These are phyloP conservation scores for Neosalanx taihuensis DNA, from an alignment of 2,797 vertebrate species.

Conservation along the genomic window DNA sequence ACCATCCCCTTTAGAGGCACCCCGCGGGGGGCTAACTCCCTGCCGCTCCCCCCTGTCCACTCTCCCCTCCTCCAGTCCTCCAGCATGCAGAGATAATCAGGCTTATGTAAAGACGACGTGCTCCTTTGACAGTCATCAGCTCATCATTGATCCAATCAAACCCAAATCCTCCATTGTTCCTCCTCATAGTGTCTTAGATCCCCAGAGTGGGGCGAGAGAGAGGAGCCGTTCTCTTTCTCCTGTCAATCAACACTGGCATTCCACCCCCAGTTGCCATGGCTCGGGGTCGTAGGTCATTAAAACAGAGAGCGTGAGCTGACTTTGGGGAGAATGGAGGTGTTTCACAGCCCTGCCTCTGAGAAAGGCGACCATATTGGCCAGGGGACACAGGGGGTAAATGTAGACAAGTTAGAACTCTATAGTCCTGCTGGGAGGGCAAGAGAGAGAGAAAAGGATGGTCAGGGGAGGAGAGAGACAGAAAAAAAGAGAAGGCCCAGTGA, in stretches of 20 bases:
- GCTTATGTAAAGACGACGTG: slow-evolving; percentile 99
- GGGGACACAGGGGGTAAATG: slow-evolving; percentile 91
- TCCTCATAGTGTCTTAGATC: slow-evolving; percentile 96
- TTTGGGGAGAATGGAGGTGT: slow-evolving; percentile 88
- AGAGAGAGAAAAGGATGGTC: slow-evolving; percentile 49
- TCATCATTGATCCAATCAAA: slow-evolving; percentile 99
- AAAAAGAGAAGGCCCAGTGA: slow-evolving; percentile 45
- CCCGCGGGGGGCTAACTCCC: slow-evolving; percentile 79
- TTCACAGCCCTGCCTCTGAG: slow-evolving; percentile 74
- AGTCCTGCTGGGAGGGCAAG: slow-evolving; percentile 85
- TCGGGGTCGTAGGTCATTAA: slow-evolving; percentile 95
- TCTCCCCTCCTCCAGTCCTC: slow-evolving; percentile 71
- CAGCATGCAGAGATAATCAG: slow-evolving; percentile 98
- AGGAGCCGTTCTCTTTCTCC: slow-evolving; percentile 86
- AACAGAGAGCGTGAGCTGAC: slow-evolving; percentile 95
- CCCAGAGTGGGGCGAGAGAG: slow-evolving; percentile 81
- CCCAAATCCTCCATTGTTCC: slow-evolving; percentile 78
- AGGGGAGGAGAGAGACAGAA: slow-evolving; percentile 26
- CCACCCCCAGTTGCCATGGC: slow-evolving; percentile 99
- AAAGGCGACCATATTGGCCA: slow-evolving; percentile 54
- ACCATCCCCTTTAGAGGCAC: slow-evolving; percentile 81
- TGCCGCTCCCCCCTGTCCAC: slow-evolving; percentile 41
- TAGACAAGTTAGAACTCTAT: slow-evolving; percentile 96
- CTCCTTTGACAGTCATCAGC: slow-evolving; percentile 98
- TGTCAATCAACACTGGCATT: slow-evolving; percentile 99